Evolutionary conservation across 1,140 invertebrate species (phyloP), one percentile per base, ranked within the genome.

Genomic region (Agraylea sexmaculata): DNA sequence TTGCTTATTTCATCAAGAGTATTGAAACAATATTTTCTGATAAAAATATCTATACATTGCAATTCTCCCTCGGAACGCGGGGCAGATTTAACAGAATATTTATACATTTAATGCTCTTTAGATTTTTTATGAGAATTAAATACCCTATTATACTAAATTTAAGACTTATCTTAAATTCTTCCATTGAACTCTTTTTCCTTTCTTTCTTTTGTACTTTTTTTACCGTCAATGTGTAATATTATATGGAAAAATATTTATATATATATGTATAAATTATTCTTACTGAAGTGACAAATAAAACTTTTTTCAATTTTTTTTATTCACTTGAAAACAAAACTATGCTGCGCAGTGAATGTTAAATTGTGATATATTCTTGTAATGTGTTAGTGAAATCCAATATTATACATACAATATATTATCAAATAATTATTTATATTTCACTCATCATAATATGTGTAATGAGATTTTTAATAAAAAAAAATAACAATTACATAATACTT

Each of bases 301-400:
- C 41, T 47, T 47, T 37, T 43, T 47, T 47, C 38, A 40, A 43
- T 39, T 43, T 47, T 47, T 47, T 47, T 47, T 47, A 47, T 43
- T 47, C 32, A 44, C 42, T 46, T 46, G 21, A 30, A 46, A 38
- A 37, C 20, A 42, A 44, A 44, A 43, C 19, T 43, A 40, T 36
- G 35, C 42, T 31, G 34, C 42, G 42, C 46, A 48, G 46, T 48
- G 46, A 48, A 48, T 42, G 42, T 45, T 42, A 48, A 48, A 48
- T 37, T 48, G 46, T 48, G 46, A 48, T 48, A 48, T 48, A 48
- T 44, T 48, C 23, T 48, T 37, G 42, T 43, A 48, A 47, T 42
- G 40, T 44, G 34, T 48, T 48, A 48, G 42, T 44, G 38, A 48
- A 44, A 45, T 48, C 34, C n/a, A 47, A 43, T 42, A 39, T 47